Evolutionary conservation across 1,140 invertebrate species (phyloP).

Genomic region (Tetraneura akinire): DNA sequence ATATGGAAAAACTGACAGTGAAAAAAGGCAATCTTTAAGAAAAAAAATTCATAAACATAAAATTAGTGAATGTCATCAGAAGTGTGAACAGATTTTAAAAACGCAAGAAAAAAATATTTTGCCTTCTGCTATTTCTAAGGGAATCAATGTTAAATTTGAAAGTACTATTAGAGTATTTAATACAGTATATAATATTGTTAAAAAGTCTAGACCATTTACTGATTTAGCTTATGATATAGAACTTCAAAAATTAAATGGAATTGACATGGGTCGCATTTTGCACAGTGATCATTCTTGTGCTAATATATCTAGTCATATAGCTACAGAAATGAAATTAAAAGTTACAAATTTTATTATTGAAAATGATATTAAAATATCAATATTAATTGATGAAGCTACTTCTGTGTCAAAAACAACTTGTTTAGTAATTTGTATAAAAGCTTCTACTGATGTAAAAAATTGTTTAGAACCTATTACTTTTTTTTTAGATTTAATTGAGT

Average conservation of each 20-base stretch:
- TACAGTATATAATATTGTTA: constrained; percentile 14
- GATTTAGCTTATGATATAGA: constrained; percentile 19
- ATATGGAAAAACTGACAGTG: not conserved
- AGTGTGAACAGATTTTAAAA: constrained; percentile 14
- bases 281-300: constrained; percentile 26
- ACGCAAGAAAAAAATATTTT: constrained; percentile 29
- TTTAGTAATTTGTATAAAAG: constrained; percentile 21
- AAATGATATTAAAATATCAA: constrained; percentile 12
- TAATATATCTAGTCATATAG: constrained; percentile 22
- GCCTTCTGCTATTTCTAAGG: not conserved
- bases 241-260: constrained; percentile 17
- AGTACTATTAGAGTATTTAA: constrained; percentile 17
- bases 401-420: constrained; percentile 19
- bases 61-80: constrained; percentile 22
- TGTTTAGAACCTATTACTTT: not conserved
- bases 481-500: constrained; percentile 26
- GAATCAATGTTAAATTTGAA: constrained; percentile 5
- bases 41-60: constrained; percentile 26
- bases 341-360: constrained; percentile 17
- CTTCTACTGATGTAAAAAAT: constrained; percentile 26
- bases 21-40: constrained; percentile 16
- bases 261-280: constrained; percentile 1
- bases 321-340: constrained; percentile 16
- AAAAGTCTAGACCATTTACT: constrained; percentile 29
- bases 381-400: constrained; percentile 31